These are phyloP conservation scores for Lamellibrachia luymesi DNA, from an alignment of 1,140 invertebrate species.

Conservation along the genomic window DNA sequence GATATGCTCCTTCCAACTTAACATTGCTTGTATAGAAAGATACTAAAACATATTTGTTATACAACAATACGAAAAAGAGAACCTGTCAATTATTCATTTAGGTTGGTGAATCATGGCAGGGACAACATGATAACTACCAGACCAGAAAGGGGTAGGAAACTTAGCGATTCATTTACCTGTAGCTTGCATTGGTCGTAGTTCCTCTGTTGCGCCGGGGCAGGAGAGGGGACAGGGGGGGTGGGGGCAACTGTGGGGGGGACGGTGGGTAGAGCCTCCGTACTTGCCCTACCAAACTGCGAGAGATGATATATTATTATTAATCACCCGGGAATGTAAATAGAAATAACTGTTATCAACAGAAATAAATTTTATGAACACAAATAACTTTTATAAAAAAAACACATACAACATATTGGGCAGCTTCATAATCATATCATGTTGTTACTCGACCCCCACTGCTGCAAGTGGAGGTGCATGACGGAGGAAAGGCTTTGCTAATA, in stretches of 20 bases:
- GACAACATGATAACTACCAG: no score
- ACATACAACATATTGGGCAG: neutral
- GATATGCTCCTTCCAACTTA: no score
- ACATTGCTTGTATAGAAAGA: no score
- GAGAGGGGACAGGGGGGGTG: conserved; percentile 23
- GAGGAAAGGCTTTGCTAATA: no score
- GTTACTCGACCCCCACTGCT: no score
- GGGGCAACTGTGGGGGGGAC: conserved; percentile 28
- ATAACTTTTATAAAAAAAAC: neutral
- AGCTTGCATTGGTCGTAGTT: conserved; percentile 61
- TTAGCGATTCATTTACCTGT: conserved; percentile 60
- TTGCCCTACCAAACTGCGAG: conserved; percentile 11
- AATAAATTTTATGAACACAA: neutral
- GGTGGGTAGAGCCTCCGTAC: conserved; percentile 20
- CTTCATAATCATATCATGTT: no score
- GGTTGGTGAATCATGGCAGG: no score
- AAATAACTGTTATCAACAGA: neutral
- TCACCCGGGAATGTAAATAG: neutral
- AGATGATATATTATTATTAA: neutral
- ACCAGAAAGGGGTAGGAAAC: neutral
- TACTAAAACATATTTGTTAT: no score
- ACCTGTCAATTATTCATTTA: no score
- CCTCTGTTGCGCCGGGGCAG: conserved; percentile 33
- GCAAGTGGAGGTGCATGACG: no score
- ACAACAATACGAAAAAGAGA: no score